Percentiles rank a stretch among this genome's conserved stretches.
phyloP scores from a whole-genome alignment of 2,113 vertebrate species.

The Aegotheles bennettii region DNA sequence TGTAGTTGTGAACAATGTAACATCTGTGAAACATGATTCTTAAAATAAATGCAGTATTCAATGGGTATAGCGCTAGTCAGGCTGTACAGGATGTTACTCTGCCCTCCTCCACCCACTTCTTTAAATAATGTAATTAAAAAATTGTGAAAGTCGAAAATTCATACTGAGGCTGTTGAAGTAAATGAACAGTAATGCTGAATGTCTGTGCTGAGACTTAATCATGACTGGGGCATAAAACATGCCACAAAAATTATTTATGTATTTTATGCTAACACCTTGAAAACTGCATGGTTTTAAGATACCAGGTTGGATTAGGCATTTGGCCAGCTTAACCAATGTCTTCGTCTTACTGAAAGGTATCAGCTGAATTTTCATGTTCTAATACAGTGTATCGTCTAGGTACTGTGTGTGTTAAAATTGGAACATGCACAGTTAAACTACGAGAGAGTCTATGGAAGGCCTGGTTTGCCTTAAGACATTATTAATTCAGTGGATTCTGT shows the following conservation, averaged over 20 bases:
- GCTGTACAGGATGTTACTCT: conserved; percentile 32
- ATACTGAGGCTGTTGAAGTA: neutral
- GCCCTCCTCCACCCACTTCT: neutral
- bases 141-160: neutral
- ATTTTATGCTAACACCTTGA: neutral
- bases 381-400: neutral
- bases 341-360: neutral
- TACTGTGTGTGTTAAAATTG: neutral
- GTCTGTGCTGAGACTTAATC: neutral
- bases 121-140: neutral
- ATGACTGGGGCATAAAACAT: neutral
- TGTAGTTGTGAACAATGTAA: conserved; percentile 47
- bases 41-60: conserved; percentile 42
- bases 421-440: neutral
- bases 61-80: neutral
- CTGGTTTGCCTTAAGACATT: neutral
- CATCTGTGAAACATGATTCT: conserved; percentile 40
- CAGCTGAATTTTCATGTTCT: neutral
- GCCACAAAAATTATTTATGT: neutral
- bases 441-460: neutral
- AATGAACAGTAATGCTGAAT: neutral
- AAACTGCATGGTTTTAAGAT: neutral
- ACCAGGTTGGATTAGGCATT: neutral
- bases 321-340: neutral
- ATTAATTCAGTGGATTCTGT: neutral